Conservation (phyloP, 2,888 invertebrate species). For the Mythimna albipuncta region DNA sequence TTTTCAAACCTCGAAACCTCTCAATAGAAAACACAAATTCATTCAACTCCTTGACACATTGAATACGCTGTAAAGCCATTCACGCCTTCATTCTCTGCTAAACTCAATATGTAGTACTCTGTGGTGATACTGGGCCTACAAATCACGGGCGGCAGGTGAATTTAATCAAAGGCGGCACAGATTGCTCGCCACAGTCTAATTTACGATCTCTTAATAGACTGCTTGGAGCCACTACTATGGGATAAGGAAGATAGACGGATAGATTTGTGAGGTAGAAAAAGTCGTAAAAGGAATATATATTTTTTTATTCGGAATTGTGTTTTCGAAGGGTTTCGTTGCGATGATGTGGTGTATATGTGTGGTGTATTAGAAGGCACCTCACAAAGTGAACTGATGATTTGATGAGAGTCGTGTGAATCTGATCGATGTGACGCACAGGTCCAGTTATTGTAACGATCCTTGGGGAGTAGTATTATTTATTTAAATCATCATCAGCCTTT, state of each 20-base stretch:
- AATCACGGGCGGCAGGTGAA: constrained; percentile 74
- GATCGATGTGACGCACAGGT: no score
- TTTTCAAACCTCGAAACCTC: neutral
- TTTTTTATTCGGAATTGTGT: neutral
- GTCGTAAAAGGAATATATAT: neutral
- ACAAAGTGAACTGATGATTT: no score
- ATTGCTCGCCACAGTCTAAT: constrained; percentile 73
- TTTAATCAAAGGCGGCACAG: constrained; percentile 77
- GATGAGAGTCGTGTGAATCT: no score
- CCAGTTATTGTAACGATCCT: no score
- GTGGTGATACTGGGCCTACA: constrained; percentile 68
- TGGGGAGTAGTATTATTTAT: no score
- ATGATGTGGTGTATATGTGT: no score
- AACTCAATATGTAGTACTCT: constrained; percentile 41
- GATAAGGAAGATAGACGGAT: neutral
- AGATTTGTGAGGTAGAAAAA: neutral
- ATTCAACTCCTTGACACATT: constrained; percentile 27
- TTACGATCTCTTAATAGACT: constrained; percentile 75
- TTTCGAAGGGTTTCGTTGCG: neutral
- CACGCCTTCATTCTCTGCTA: constrained; percentile 25
- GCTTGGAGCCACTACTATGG: constrained; percentile 58
- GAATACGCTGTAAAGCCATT: constrained; percentile 26
- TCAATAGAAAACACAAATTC: constrained; percentile 31
- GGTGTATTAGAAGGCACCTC: no score
- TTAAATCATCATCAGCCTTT: no score